Evolutionary conservation across 2,113 vertebrate species (phyloP), one percentile per base, ranked within the genome.

Genomic region (Amphilophus citrinellus): DNA sequence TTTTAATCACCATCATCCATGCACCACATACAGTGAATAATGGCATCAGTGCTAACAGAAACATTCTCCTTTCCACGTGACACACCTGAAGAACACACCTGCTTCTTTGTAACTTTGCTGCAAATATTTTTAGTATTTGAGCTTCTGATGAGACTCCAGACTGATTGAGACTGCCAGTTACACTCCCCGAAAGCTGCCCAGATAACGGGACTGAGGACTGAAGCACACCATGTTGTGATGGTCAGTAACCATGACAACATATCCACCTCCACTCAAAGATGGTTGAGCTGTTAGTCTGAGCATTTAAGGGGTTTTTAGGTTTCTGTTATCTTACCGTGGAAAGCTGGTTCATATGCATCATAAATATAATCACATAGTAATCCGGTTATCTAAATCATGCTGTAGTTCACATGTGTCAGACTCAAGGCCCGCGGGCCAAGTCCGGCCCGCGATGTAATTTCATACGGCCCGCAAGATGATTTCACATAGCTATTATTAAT

Each of bases 71-170:
- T 39, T 39, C 8, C 8, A 44, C 4, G 2, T 5, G 8, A 47
- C 65, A 0, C 32, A 35, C 32, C 32, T 35, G 32, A 65, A 24
- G 62, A 20, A 42, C 62, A 0, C 62, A 24, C 39, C 22, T 62
- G 30, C 27, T 20, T 37, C 15, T 61, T 61, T 30, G 2, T 30
- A 60, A 30, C 37, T 65, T 27, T 30, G 14, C 14, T 32, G 22
- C 22, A 27, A 60, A 24, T 27, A 10, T 22, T 30, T 47, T 22
- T 35, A 50, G 20, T 35, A 11, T 62, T 58, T 59, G 35, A 60
- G 17, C 63, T 27, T 0, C 68, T 85, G 83, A 85, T 85, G 37
- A 76, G 53, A n/a, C 75, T 10, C 50, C 53, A 22, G 66, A 50
- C 56, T 53, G 15, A 5, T 27, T 5, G 3, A 32, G 66, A 66